Evolutionary conservation across 2,113 vertebrate species (phyloP).

Genomic region (Oceanites oceanicus): DNA sequence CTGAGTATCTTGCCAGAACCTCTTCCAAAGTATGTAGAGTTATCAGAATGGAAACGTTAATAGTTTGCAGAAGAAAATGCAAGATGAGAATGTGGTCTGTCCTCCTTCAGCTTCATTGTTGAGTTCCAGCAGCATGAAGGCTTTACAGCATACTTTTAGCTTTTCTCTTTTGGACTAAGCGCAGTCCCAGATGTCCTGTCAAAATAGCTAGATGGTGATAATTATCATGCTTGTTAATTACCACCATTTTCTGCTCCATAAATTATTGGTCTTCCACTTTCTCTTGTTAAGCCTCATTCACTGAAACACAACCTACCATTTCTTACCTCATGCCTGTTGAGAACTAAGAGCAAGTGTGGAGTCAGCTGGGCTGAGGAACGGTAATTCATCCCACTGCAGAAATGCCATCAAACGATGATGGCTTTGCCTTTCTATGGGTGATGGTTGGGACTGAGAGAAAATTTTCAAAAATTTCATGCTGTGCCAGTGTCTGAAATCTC

Average conservation of each 20-base stretch:
- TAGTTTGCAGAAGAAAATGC: background rate
- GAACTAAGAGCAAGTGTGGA: background rate
- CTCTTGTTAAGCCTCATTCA: background rate
- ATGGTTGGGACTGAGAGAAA: background rate
- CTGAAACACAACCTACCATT: background rate
- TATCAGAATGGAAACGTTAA: background rate
- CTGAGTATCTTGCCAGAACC: background rate
- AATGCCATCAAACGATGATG: background rate
- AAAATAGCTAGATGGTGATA: constrained; percentile 12
- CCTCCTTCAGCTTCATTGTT: background rate
- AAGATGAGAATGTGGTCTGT: background rate
- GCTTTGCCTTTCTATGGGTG: background rate
- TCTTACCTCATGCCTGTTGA: background rate
- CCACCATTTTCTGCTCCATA: background rate
- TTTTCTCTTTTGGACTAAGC: background rate
- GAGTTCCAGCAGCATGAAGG: background rate
- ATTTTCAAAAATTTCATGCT: background rate
- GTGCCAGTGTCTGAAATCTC: background rate
- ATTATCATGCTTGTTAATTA: constrained; percentile 14
- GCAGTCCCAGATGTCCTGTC: background rate
- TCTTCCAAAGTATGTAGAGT: background rate
- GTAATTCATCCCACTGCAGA: background rate
- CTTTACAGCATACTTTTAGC: background rate
- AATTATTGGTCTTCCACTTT: constrained; percentile 11
- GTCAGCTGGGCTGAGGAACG: background rate